Conservation (phyloP, 2,113 vertebrate species). For the Pteropus alecto region DNA sequence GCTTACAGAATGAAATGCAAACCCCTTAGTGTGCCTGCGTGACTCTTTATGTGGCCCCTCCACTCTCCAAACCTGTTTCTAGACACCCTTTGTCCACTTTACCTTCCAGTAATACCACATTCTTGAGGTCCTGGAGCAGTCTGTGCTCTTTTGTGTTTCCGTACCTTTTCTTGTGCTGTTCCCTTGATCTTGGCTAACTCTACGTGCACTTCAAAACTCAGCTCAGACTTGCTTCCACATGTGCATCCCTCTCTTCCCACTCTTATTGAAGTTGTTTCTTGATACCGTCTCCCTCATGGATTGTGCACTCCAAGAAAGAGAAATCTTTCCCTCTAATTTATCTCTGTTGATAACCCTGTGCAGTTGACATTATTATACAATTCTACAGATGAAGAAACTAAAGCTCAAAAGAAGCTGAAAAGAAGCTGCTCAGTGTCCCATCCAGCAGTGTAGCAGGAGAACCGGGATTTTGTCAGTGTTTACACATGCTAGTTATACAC, state of each 20-base stretch:
- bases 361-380: not conserved
- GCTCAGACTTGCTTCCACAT: not conserved
- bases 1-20: not conserved
- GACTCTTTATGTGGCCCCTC: not conserved
- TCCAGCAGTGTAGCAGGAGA: not conserved
- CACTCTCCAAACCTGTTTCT: not conserved
- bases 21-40: not conserved
- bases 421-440: fast-evolving
- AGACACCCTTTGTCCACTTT: not conserved
- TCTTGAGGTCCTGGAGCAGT: not conserved
- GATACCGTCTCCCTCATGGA: not conserved
- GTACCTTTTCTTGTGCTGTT: not conserved
- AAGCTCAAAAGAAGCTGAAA: not conserved
- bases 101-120: not conserved
- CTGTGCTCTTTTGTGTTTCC: too few species aligned
- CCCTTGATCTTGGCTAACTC: not conserved
- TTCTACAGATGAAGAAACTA: not conserved
- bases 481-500: not conserved
- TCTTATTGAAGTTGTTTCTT: not conserved
- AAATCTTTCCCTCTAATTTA: not conserved
- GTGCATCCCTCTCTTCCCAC: not conserved
- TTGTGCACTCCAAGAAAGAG: not conserved
- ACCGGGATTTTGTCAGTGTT: not conserved
- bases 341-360: not conserved
- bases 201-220: not conserved